Evolutionary conservation across 2,888 invertebrate species (phyloP), one percentile per base, ranked within the genome.

Genomic region (Dermolepida albohirtum): DNA sequence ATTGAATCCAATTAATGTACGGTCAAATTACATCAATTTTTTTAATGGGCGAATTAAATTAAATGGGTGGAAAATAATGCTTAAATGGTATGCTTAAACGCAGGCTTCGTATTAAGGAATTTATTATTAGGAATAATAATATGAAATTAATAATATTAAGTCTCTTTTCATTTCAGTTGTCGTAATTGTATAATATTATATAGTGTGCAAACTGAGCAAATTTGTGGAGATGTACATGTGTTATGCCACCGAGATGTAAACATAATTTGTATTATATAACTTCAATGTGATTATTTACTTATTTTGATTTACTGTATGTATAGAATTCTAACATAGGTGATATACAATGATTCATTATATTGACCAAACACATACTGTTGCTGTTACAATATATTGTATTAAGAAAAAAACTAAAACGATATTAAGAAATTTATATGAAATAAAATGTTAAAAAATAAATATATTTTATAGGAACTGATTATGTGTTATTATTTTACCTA

Each of bases 281-380:
- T 62, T 62, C 34, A 43, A 47, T 49, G 17, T 62, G 34, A 47
- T 62, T 47, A 12, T 47, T 27, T 57, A 47, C 29, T 34, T 34
- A 6, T 10, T 16, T 47, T 34, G 47, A 62, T 27, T 14, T 49
- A 22, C 41, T 62, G 59, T 47, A 39, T 62, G 47, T 62, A 47
- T 47, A 47, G 47, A 49, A 16, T 44, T 27, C 27, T 57, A 44
- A 6, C 27, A 17, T 22, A 57, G 44, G 43, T 57, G 43, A 57
- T 44, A 44, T 62, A 62, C 59, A 62, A 62, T 62, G 49, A 62
- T 62, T 62, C 59, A 62, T 47, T 62, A 62, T 62, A 62, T 62
- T 62, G 59, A 62, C 59, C 59, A 62, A 62, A 62, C 34, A 16
- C 47, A 44, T 11, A 34, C 34, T 47, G 47, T 39, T 62, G 59